A percentile compares a stretch with the other conserved stretches of the same genome.
phyloP scores from a whole-genome alignment of 2,888 invertebrate genomes.

The Dyspetes luteomarginatus region DNA sequence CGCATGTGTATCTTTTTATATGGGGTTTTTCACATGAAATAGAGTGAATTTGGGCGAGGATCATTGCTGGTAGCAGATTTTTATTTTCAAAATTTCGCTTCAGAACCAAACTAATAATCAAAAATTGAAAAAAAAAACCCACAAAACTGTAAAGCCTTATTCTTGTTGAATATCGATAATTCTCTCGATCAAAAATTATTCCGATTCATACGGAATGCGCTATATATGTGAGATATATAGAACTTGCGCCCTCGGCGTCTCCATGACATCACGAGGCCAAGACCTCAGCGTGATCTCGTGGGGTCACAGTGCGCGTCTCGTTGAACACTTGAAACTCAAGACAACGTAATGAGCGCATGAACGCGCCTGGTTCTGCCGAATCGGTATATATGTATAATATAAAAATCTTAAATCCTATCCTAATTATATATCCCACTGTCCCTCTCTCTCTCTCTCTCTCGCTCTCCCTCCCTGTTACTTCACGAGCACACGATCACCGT shows the following conservation, averaged over 20 bases:
- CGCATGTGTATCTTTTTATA: not conserved
- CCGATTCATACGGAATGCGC: not conserved
- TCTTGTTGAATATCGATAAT: not conserved
- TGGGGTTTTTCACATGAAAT: not conserved
- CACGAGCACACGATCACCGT: slow-evolving; percentile 39
- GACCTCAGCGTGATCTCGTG: slow-evolving; percentile 49
- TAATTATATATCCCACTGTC: slow-evolving; percentile 27
- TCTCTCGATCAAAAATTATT: not conserved
- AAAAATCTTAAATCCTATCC: slow-evolving; percentile 37
- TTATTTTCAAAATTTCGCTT: not conserved
- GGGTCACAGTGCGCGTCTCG: slow-evolving; percentile 58
- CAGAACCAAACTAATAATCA: too few species aligned
- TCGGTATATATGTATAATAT: slow-evolving; percentile 61
- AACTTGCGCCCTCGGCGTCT: slow-evolving; percentile 67
- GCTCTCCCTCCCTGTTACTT: slow-evolving; percentile 6
- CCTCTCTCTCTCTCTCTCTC: not conserved
- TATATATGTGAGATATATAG: not conserved
- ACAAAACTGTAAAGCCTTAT: not conserved
- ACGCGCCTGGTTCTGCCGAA: slow-evolving; percentile 60
- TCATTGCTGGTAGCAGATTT: not conserved
- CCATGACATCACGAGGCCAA: slow-evolving; percentile 71
- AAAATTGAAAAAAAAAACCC: not conserved
- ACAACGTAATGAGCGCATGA: slow-evolving; percentile 75
- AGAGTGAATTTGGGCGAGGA: not conserved
- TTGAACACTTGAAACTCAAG: slow-evolving; percentile 74